These are phyloP conservation scores for Scyliorhinus canicula DNA, from an alignment of 2,797 vertebrate genomes.

Conservation along the genomic window DNA sequence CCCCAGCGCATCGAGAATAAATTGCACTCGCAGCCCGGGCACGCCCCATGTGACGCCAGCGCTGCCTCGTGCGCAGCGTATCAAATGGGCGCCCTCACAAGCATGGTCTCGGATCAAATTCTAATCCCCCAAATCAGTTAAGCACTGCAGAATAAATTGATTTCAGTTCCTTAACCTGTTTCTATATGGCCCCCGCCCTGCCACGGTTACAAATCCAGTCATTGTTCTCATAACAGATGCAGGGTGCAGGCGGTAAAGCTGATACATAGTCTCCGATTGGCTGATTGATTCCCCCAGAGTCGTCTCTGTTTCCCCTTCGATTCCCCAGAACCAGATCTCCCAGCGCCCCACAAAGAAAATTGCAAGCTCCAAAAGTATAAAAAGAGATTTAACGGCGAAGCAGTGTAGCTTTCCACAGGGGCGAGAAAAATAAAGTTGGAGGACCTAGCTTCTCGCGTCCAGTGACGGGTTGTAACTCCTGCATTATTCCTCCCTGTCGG, in stretches of 20 bases:
- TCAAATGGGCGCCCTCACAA: neutral
- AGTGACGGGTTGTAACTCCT: too few relatives aligned
- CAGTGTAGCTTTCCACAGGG: neutral
- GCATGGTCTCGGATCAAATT: neutral
- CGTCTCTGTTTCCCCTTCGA: neutral
- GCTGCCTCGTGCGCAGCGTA: neutral
- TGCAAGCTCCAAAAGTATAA: neutral
- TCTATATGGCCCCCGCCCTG: neutral
- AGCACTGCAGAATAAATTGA: neutral
- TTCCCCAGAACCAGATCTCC: slow-evolving; percentile 42
- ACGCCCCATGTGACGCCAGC: neutral
- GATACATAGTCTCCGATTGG: too few relatives aligned
- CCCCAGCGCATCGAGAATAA: neutral
- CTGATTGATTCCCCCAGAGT: slow-evolving; percentile 43
- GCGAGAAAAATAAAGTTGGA: neutral
- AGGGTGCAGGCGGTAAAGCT: neutral
- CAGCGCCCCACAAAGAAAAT: slow-evolving; percentile 26
- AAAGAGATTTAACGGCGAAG: neutral
- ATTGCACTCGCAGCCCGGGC: neutral
- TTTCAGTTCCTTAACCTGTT: neutral
- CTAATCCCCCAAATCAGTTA: too few relatives aligned
- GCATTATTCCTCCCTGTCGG: neutral
- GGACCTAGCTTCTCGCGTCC: neutral
- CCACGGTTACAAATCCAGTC: neutral
- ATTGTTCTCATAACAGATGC: neutral